Evolutionary conservation across 2,888 invertebrate genomes (phyloP), one percentile per base, ranked within the genome.

Genomic region (Eupithecia abbreviata): DNA sequence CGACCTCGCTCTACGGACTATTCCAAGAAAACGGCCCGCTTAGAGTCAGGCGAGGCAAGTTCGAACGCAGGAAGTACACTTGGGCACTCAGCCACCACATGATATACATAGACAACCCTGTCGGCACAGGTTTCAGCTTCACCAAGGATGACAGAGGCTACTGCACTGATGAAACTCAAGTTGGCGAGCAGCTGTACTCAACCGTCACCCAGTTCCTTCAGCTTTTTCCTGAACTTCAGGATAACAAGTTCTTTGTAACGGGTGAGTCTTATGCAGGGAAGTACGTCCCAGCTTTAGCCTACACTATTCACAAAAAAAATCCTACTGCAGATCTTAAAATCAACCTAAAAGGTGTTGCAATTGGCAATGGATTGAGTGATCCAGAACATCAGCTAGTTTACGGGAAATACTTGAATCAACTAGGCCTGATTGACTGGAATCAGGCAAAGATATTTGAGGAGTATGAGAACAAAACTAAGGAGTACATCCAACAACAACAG

Each of bases 31-130:
- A 98, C 87, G 98, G 99, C 0, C 98, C 98, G 0, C 81, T 95
- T 0, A 89, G 89, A 82, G 92, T 93, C 0, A 84, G 90, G 6
- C 85, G 88, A 18, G 84, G 84, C 4, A 90, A 86, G 84, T 89
- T 97, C 72, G 92, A 95, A 81, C 92, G 96, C 80, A 96, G 98
- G 65, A 96, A 97, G 83, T 97, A 97, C 84, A 96, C 97, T 10
- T 99, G 99, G 99, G 97, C 96, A 75, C 91, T 96, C 65, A 96
- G 96, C 12, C 98, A 98, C 89, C 97, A 97, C 83, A 91, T 99
- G 66, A 96, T 99, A 74, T 99, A 98, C 89, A 97, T 99, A 75
- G 99, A 99, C 89, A 99, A 98, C 90, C 99, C 99, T 0, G 99
- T 98, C 0, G 98, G 98, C 2, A 97, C 98, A 3, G 99, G 99